These are phyloP conservation scores for Sycon ciliatum DNA, from an alignment of 37 sponge, comb jelly and placozoan species.

Conservation along the genomic window DNA sequence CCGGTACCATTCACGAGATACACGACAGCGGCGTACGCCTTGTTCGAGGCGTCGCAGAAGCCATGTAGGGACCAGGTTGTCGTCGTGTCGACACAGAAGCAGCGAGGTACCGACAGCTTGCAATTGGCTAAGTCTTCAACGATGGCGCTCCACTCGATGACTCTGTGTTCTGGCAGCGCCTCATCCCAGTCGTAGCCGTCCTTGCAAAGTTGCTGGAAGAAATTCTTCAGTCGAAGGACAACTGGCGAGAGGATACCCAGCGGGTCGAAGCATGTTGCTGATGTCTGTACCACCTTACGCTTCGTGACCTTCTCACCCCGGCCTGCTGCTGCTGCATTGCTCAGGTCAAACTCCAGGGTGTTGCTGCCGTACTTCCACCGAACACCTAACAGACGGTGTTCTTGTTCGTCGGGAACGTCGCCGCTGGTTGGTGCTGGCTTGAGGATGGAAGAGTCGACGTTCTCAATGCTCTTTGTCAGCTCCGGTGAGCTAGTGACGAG, in stretches of 20 bases:
- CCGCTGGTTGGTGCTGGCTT: not conserved
- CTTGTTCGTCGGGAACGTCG: conserved; percentile 18
- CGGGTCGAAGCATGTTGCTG: conserved; percentile 18
- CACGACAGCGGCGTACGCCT: conserved; percentile 31
- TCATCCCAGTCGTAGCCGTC: too few relatives aligned
- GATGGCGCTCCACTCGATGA: too few relatives aligned
- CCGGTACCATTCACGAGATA: conserved; percentile 5
- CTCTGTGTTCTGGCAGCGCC: too few relatives aligned
- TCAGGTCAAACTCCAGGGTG: conserved; percentile 13
- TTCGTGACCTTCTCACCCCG: conserved; percentile 1
- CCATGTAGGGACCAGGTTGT: too few relatives aligned
- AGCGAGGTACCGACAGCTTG: too few relatives aligned
- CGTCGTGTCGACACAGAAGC: too few relatives aligned
- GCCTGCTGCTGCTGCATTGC: not conserved
- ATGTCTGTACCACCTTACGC: conserved; percentile 9
- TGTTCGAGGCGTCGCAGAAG: conserved; percentile 22
- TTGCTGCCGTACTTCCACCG: conserved; percentile 21
- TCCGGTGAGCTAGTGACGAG: conserved; percentile 18
- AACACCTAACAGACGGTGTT: conserved; percentile 23
- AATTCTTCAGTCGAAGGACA: too few relatives aligned
- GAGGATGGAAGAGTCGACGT: conserved; percentile 5
- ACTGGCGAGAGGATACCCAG: conserved; percentile 27
- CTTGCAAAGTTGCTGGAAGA: too few relatives aligned
- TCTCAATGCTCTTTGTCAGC: conserved; percentile 1
- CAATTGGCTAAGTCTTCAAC: too few relatives aligned